Evolutionary conservation across 64 coral and sea anemone genomes (phyloP), one percentile per base, ranked within the genome.

Genomic region (Platygyra sinensis): DNA sequence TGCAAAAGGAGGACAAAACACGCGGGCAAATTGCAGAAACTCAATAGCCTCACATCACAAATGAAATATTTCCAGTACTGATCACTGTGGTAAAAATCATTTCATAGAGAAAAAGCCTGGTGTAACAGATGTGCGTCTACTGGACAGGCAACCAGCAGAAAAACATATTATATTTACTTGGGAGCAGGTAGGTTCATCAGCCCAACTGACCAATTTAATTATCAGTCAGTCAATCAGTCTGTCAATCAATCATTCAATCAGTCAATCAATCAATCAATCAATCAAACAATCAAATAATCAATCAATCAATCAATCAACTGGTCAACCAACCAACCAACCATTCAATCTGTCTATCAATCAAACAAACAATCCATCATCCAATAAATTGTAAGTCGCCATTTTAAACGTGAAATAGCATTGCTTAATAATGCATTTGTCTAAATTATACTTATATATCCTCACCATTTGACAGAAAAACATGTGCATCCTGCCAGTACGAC

Each of bases 81-180:
- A 9, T 25, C 16, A 25, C 22, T 67, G 24, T 67, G 8, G 22
- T 25, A n/a, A 10, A 10, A 27, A 27, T 25, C 71, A 9, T 27
- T 93, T 52, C 60, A 30, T 27, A 99, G 97, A 99, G 63, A 99
- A 94, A 22, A 95, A 89, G 36, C 97, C 94, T 29, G 94, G 97
- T 85, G 94, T 99, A 7, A 95, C 94, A 51, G 97, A 99, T 89
- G 97, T 99, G 4, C 78, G 94, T 80, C 85, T 99, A 80, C 77
- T 93, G 54, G 97, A 99, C 50, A 96, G 94, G 87, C 86, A 94
- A 60, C 97, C 97, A 22, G 91, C 91, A 31, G 97, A 94, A 16
- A 94, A 91, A 86, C 78, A 75, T 20, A 61, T 83, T 6, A 96
- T 99, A 72, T 78, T 77, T 27, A 62, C 88, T 57, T 99, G 97